A percentile compares a stretch with the other conserved stretches of the same genome.
These are phyloP conservation scores for Hyla sarda DNA, from an alignment of 2,113 vertebrate genomes.

Conservation along the genomic window DNA sequence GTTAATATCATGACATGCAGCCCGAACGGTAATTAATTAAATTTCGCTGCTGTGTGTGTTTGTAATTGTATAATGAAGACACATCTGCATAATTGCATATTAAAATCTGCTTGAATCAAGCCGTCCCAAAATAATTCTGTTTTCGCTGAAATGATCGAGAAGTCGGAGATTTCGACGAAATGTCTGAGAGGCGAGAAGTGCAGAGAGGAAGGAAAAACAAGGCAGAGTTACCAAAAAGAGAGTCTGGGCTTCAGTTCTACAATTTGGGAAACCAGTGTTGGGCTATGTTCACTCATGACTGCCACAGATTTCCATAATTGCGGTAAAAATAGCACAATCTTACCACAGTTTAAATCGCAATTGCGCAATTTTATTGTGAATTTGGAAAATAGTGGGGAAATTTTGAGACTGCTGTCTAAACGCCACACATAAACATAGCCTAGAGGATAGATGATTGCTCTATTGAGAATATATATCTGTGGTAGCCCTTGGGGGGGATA, in stretches of 20 bases:
- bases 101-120: slow-evolving; percentile 67
- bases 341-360: too few relatives aligned
- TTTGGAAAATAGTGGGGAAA: too few relatives aligned
- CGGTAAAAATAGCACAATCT: too few relatives aligned
- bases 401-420: too few relatives aligned
- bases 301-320: too few relatives aligned
- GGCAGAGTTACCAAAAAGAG: neutral
- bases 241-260: neutral
- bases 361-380: too few relatives aligned
- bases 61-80: slow-evolving; percentile 73
- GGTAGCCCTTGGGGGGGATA: too few relatives aligned
- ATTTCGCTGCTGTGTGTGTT: slow-evolving; percentile 69
- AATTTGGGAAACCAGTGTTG: neutral
- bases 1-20: slow-evolving; percentile 66
- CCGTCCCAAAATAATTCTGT: slow-evolving; percentile 64
- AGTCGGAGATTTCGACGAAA: neutral
- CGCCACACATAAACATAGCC: too few relatives aligned
- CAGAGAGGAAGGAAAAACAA: neutral
- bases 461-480: too few relatives aligned
- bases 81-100: slow-evolving; percentile 72
- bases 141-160: slow-evolving; percentile 56
- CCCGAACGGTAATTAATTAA: slow-evolving; percentile 72
- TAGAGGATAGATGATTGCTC: too few relatives aligned
- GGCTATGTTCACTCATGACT: too few relatives aligned
- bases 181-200: neutral